Conservation (phyloP, 2,888 invertebrate species). For the Acanthoscelides obtectus region DNA sequence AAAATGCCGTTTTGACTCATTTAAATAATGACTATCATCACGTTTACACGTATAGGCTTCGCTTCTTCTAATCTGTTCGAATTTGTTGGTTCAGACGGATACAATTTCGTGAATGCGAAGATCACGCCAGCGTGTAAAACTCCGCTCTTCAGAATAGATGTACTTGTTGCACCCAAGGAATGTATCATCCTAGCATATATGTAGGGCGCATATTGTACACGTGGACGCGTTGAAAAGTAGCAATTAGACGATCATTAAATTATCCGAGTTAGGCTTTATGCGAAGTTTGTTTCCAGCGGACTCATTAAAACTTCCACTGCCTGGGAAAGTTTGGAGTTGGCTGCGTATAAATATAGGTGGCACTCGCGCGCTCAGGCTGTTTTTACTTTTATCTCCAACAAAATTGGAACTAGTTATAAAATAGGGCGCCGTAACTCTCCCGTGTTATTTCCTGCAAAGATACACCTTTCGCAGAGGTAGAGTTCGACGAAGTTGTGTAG, state of each 20-base stretch:
- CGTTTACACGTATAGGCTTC: no score
- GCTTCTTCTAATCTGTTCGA: no score
- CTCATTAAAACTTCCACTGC: background rate
- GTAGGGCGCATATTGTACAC: background rate
- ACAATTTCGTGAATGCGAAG: no score
- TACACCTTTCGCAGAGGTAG: background rate
- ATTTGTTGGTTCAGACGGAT: no score
- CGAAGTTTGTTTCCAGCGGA: background rate
- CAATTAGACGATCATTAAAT: background rate
- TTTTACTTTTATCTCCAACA: background rate
- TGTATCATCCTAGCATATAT: background rate
- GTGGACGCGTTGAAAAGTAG: background rate
- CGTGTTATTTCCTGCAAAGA: background rate
- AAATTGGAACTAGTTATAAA: background rate
- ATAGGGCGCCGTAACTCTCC: background rate
- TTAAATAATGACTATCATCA: no score
- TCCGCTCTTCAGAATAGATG: no score
- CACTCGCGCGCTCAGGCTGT: background rate
- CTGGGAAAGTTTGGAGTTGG: background rate
- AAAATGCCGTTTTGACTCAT: no score
- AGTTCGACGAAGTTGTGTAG: background rate
- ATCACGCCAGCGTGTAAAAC: no score
- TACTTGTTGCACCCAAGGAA: background rate
- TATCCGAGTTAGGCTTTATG: background rate
- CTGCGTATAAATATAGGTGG: background rate